These are phyloP conservation scores for Steinernema feltiae DNA, from an alignment of 1,140 invertebrate genomes.

Conservation along the genomic window DNA sequence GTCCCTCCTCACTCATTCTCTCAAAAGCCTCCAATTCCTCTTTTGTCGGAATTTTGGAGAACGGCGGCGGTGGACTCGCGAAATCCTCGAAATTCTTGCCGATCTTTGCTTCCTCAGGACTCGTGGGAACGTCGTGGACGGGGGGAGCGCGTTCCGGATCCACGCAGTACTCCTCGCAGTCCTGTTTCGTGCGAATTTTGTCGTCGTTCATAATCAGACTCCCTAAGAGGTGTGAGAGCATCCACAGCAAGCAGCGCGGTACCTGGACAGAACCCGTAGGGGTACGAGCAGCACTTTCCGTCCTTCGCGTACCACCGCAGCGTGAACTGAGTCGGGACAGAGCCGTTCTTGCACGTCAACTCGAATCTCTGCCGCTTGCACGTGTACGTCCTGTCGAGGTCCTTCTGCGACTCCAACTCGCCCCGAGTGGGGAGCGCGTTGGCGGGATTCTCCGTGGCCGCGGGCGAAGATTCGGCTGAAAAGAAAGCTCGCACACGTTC, in stretches of 20 bases:
- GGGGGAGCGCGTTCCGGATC: neutral
- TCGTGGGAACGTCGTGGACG: neutral
- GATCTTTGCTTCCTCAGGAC: neutral
- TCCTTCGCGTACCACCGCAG: constrained; percentile 18
- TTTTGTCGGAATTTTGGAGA: neutral
- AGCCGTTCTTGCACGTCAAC: neutral
- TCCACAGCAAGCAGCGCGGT: neutral
- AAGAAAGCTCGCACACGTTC: too few relatives aligned
- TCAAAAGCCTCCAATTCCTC: constrained; percentile 9
- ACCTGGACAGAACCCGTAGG: constrained; percentile 16
- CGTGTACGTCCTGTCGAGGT: neutral
- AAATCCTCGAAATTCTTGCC: neutral
- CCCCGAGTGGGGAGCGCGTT: neutral
- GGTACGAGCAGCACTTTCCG: constrained; percentile 19
- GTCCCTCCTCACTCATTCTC: neutral
- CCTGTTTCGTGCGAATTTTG: constrained; percentile 12
- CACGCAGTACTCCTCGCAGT: constrained; percentile 17
- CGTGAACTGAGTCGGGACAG: constrained; percentile 12
- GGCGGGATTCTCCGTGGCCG: too few relatives aligned
- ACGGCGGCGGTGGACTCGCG: neutral
- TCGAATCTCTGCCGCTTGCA: constrained; percentile 8
- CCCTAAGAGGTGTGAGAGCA: neutral
- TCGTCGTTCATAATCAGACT: neutral
- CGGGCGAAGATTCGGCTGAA: too few relatives aligned
- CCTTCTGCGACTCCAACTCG: neutral